Evolutionary conservation across 2,797 vertebrate species (phyloP), one percentile per base, ranked within the genome.

Genomic region (Oryzias sinensis): DNA sequence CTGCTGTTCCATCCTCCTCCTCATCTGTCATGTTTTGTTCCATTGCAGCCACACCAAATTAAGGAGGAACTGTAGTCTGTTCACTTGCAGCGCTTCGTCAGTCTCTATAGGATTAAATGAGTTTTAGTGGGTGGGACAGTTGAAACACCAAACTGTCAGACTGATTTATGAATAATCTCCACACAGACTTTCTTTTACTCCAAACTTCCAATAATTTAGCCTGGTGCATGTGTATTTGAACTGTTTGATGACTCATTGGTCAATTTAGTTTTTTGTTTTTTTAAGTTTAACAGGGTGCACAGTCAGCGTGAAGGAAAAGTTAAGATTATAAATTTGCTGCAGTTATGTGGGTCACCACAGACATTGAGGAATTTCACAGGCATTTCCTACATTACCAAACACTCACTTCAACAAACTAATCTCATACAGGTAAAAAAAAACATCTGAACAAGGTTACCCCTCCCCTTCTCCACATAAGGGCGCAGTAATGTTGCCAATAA

Each of bases 381-480:
- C 37, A 17, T 49, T 54, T 41, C 14, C 29, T 41, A n/a, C 42
- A 17, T 8, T 13, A 22, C 33, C 27, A 42, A 13, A 13, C 53
- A 43, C 54, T 33, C 53, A 61, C 18, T 45, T 40, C 52, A 53
- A 16, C 20, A 25, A 52, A 17, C 20, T 25, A 18, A 22, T 22
- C 20, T 22, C 20, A 2, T 22, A 3, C 20, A 22, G 20, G 6
- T 5, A 14, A 43, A 42, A 16, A 80, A 68, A 69, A 79, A 65
- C 29, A 47, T 63, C 54, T 46, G 75, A 81, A 83, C 81, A 64
- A 71, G 59, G 80, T 86, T 80, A 81, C 70, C 71, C 76, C 80
- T 62, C 82, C 76, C 80, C 74, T 78, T 80, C 83, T 85, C 82
- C 78, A 81, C 84, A 81, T 74, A 56, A 81, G 85, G 79, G 56